Base-by-base conservation (phyloP, 2,797 vertebrate genomes). In the Falco columbarius region DNA sequence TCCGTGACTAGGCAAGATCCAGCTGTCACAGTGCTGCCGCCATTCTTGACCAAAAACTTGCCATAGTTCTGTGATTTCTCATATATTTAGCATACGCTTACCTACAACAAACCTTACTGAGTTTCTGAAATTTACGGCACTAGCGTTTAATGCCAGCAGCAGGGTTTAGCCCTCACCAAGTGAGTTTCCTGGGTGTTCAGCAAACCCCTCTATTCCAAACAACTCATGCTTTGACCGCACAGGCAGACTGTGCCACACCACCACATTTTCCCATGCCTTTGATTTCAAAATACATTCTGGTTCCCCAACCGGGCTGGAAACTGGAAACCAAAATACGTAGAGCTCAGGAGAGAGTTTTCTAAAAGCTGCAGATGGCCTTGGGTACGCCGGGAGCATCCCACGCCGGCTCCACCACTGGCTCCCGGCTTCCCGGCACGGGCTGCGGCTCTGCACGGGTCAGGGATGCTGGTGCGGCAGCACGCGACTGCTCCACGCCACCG, bases 401-500 rank as follows among this genome's bases (percentile, higher is more conserved):
- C 13, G 9, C n/a, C 2, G 1, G 63, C 47, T 51, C 47, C 27
- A 16, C 21, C 0, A 0, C 24, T 2, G 1, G 26, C 46, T 52
- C 10, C 7, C 6, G 44, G 65, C 32, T 23, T 34, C 44, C 56
- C 22, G 22, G 8, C 2, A 0, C 1, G 7, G 13, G 40, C 26
- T 17, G 52, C 22, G 26, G 46, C 16, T 47, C 44, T 46, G 71
- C 58, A 12, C 9, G 2, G 20, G 12, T 14, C 63, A 21, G 65
- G 12, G 15, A 20, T 34, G 30, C 55, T 14, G 49, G 12, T 14
- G 73, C 54, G 30, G 36, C 67, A 62, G 22, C n/a, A 79, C 1
- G 0, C 29, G 40, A 12, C 46, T 10, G 47, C 47, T 61, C 67
- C 23, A 21, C 0, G 0, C 38, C 21, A 18, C 12, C 1, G 1